Percentiles rank a stretch among this genome's conserved stretches.
Evolutionary conservation across 2,113 vertebrate genomes (phyloP).

Genomic region (Toxotes chatareus): DNA sequence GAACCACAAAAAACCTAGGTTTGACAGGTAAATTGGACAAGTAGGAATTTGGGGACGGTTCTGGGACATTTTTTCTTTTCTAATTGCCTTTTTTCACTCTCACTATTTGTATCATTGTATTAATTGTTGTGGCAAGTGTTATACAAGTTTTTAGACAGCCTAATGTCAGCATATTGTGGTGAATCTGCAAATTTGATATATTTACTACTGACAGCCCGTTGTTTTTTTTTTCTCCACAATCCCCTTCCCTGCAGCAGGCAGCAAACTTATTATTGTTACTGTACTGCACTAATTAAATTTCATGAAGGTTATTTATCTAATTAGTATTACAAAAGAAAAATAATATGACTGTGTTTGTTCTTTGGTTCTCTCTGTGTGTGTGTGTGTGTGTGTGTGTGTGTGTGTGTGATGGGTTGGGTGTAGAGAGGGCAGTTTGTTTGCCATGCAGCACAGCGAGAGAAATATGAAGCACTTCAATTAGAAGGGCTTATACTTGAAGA

Average conservation of each 20-base stretch:
- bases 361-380: not conserved
- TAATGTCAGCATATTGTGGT: not conserved
- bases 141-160: not conserved
- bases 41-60: not conserved
- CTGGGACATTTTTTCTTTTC: not conserved
- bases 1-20: not conserved
- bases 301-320: slow-evolving; percentile 48
- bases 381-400: not conserved
- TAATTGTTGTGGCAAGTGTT: not conserved
- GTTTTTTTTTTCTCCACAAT: not conserved
- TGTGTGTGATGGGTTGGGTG: not conserved
- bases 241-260: not conserved
- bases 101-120: not conserved
- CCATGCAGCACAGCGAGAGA: not conserved
- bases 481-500: not conserved
- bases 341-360: not conserved
- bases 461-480: not conserved
- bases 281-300: slow-evolving; percentile 24
- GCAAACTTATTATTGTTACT: slow-evolving; percentile 20
- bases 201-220: not conserved
- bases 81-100: not conserved
- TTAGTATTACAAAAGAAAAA: slow-evolving; percentile 38
- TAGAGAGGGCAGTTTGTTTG: not conserved
- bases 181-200: slow-evolving; percentile 13
- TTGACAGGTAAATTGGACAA: not conserved